These are phyloP conservation scores for Saimiri boliviensis DNA, from an alignment of 2,113 vertebrate genomes.

Conservation along the genomic window DNA sequence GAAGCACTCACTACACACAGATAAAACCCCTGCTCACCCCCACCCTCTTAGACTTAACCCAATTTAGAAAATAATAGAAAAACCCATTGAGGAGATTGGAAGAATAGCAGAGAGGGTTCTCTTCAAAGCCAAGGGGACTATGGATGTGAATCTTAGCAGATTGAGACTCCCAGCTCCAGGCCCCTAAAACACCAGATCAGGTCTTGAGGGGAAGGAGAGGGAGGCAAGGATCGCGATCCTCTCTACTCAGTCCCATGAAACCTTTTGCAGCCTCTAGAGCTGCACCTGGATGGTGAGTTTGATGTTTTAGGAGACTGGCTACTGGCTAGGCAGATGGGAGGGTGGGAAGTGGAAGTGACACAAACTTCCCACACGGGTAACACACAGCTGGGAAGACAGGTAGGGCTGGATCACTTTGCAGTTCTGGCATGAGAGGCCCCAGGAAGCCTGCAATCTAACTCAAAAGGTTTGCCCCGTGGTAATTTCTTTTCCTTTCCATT, in stretches of 20 bases:
- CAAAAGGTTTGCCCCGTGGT: constrained; percentile 42
- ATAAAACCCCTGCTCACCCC: constrained; percentile 4
- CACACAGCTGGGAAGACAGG: constrained; percentile 11
- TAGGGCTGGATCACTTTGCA: neutral
- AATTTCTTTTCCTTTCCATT: constrained; percentile 63
- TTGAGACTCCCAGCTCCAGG: neutral
- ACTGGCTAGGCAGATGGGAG: neutral
- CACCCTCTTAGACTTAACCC: constrained; percentile 32
- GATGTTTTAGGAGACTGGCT: neutral
- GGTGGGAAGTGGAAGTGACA: constrained; percentile 26
- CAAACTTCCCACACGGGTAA: neutral
- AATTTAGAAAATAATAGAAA: constrained; percentile 49
- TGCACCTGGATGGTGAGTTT: neutral
- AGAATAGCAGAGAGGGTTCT: constrained; percentile 23
- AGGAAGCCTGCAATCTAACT: constrained; percentile 5
- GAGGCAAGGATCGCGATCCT: neutral
- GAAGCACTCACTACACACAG: constrained; percentile 50
- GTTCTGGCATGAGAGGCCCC: neutral
- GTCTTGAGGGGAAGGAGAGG: neutral
- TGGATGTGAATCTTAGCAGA: neutral
- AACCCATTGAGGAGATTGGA: neutral
- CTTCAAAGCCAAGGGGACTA: neutral
- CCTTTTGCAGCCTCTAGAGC: constrained; percentile 25
- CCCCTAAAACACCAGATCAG: neutral
- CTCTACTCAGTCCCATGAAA: neutral